Percentiles rank a stretch among this genome's conserved stretches.
phyloP scores from a whole-genome alignment of 35 echinoderm and acorn worm species.

The Lytechinus variegatus region DNA sequence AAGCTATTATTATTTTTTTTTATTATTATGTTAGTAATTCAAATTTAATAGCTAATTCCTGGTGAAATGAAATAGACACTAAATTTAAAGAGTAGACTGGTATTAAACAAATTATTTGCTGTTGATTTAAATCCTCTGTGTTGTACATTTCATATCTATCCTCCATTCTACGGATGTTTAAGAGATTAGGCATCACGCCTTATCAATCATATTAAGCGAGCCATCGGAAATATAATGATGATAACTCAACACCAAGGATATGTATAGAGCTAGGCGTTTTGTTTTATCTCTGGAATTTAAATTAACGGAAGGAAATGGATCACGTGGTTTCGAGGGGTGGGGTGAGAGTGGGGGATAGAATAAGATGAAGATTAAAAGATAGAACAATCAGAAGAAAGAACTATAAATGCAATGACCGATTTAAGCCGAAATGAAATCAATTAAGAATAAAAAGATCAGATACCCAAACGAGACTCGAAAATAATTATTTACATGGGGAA shows the following conservation, averaged over 20 bases:
- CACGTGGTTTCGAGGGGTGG: neutral
- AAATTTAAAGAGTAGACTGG: neutral
- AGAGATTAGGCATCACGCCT: neutral
- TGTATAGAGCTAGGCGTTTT: neutral
- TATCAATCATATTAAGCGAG: constrained; percentile 5
- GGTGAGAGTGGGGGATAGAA: too few relatives aligned
- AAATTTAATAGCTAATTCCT: too few relatives aligned
- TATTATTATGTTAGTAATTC: too few relatives aligned
- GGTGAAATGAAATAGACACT: too few relatives aligned
- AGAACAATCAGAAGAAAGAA: neutral
- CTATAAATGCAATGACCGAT: too few relatives aligned
- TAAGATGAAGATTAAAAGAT: too few relatives aligned
- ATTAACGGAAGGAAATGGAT: neutral
- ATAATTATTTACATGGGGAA: too few relatives aligned
- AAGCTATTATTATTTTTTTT: too few relatives aligned
- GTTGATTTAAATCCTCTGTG: neutral
- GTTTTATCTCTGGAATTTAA: constrained; percentile 13
- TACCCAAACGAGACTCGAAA: too few relatives aligned
- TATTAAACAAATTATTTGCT: neutral
- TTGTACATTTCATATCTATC: neutral
- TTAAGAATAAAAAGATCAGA: too few relatives aligned
- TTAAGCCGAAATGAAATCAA: too few relatives aligned
- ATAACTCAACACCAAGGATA: neutral
- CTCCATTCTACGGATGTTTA: neutral
- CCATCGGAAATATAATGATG: neutral